phyloP scores from a whole-genome alignment of 2,888 invertebrate species.

The Alloplasta piceator region DNA sequence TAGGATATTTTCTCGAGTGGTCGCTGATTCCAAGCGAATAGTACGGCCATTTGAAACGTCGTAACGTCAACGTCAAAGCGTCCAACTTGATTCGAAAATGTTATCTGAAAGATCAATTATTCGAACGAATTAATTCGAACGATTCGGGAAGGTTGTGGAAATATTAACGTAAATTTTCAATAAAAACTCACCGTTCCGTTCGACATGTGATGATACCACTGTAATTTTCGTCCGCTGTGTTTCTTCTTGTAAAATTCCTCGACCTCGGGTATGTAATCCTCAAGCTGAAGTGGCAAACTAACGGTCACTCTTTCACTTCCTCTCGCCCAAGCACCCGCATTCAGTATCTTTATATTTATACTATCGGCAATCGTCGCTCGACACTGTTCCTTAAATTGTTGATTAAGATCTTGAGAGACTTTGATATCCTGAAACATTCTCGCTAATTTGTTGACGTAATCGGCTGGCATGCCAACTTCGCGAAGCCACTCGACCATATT shows the following conservation, averaged over 20 bases:
- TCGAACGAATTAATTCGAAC: not conserved
- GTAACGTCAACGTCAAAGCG: conserved; percentile 99
- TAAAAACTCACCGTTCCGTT: conserved; percentile 91
- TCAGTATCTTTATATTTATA: conserved; percentile 99
- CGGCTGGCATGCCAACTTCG: conserved; percentile 99
- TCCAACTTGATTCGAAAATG: conserved; percentile 95
- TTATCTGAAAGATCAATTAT: conserved; percentile 86
- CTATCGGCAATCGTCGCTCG: conserved; percentile 93
- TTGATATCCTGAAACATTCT: conserved; percentile 99
- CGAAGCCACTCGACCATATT: conserved; percentile 99
- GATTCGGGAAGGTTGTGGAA: no score
- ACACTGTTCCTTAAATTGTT: conserved; percentile 91
- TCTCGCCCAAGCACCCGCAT: conserved; percentile 99
- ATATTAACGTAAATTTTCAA: conserved; percentile 1
- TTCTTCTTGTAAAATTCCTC: conserved; percentile 99
- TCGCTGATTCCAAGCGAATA: conserved; percentile 99
- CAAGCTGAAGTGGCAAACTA: conserved; percentile 97
- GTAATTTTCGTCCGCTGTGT: conserved; percentile 98
- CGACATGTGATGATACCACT: conserved; percentile 99
- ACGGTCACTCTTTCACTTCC: conserved; percentile 97
- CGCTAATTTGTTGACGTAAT: conserved; percentile 98
- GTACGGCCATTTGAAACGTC: conserved; percentile 99
- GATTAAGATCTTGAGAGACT: conserved; percentile 97
- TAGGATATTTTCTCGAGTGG: conserved; percentile 97
- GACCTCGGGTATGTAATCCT: conserved; percentile 99